Evolutionary conservation across 1,140 invertebrate species (phyloP), one percentile per base, ranked within the genome.

Genomic region (Periplaneta americana): DNA sequence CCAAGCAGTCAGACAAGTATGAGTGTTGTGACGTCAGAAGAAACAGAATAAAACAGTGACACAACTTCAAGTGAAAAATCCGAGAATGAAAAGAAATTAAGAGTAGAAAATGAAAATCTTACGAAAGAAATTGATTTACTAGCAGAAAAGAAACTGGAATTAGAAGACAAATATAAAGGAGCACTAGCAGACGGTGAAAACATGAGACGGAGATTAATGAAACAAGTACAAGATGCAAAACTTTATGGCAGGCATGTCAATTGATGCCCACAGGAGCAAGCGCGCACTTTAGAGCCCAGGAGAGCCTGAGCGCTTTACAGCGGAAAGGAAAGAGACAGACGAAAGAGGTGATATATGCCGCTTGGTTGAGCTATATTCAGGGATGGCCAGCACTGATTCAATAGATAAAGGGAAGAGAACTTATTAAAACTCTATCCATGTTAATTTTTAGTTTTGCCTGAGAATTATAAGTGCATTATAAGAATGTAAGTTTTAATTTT

Each of bases 151-250:
- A 18, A n/a, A 78, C n/a, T n/a, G n/a, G n/a, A n/a, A n/a, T n/a
- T 88, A 34, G 85, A 96, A 93, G 97, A 99, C 86, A 99, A 99
- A 89, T 99, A 99, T 87, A 97, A 96, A 88, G 89, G 98, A 83
- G 92, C 98, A 1, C 86, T 99, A 74, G 98, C 98, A 0, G 98
- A 99, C 85, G 93, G 95, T 78, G 98, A 99, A 90, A 99, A 99
- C 89, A 92, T 98, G 78, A 90, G 98, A 74, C 90, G 91, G 80
- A 89, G 98, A 83, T 92, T 99, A 87, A 93, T 92, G 57, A 98
- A 98, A 88, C 98, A 99, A 90, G 95, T 99, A 34, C 93, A 95
- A 74, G 98, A 99, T 87, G 95, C 96, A 0, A 99, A 98, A 90
- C 89, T 96, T 17, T 99, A 97, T 91, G 98, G 96, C 10, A 98